Evolutionary conservation across 2,113 vertebrate genomes (phyloP).

Genomic region (Cichladusa arquata): DNA sequence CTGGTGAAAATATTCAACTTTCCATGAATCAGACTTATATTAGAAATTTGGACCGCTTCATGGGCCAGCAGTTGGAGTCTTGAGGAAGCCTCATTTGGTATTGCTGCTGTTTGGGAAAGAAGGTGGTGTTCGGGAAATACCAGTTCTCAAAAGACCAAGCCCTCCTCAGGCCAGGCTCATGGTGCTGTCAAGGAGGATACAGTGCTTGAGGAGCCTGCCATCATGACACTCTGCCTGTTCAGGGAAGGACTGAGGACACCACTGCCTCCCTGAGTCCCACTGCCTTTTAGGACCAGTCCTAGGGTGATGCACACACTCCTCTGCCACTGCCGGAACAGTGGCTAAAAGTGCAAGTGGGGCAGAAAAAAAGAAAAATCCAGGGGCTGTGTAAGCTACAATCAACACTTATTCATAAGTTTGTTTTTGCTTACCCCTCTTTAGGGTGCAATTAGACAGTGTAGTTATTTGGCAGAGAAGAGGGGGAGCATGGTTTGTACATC

Average conservation of each 20-base stretch:
- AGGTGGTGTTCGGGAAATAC: not conserved
- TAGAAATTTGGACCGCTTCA: not conserved
- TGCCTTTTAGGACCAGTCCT: not conserved
- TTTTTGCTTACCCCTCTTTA: conserved; percentile 4
- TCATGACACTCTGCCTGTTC: not conserved
- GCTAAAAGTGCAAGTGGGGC: not conserved
- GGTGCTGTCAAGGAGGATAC: fast-evolving
- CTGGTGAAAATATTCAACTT: not conserved
- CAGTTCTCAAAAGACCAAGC: not conserved
- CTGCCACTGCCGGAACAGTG: not conserved
- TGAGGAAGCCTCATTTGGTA: not conserved
- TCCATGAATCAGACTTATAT: not conserved
- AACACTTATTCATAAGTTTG: not conserved
- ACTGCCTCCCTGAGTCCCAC: not conserved
- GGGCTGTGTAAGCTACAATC: not conserved
- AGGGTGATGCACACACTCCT: not conserved
- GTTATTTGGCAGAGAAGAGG: not conserved
- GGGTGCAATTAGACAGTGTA: not conserved
- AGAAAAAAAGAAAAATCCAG: not conserved
- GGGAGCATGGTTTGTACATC: conserved; percentile 57
- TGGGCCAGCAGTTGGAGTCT: not conserved
- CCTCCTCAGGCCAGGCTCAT: fast-evolving
- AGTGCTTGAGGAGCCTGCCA: not conserved
- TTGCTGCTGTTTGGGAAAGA: not conserved
- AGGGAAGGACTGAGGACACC: not conserved